phyloP scores from a whole-genome alignment of 2,888 invertebrate genomes.

The Xanthia icteritia region DNA sequence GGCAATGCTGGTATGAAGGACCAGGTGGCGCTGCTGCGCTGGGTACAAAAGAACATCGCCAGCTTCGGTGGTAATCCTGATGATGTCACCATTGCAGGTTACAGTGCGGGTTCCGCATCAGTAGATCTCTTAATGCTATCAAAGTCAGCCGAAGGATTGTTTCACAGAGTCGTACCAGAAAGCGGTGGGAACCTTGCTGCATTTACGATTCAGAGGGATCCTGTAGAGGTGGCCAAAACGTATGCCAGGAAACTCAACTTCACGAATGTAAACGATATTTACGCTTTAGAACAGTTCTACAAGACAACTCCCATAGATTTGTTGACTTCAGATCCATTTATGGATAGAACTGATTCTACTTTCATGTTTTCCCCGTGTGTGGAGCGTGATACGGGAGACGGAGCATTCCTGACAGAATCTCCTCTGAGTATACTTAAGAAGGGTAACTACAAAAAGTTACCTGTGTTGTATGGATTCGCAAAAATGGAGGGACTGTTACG shows the following conservation, averaged over 20 bases:
- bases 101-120: constrained; percentile 73
- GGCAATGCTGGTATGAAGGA: constrained; percentile 82
- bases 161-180: constrained; percentile 75
- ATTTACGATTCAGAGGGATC: constrained; percentile 64
- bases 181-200: constrained; percentile 73
- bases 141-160: constrained; percentile 70
- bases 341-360: constrained; percentile 60
- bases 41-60: constrained; percentile 77
- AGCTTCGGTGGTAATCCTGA: constrained; percentile 77
- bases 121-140: constrained; percentile 76
- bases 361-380: constrained; percentile 68
- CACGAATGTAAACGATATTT: constrained; percentile 70
- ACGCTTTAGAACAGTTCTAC: constrained; percentile 76
- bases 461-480: constrained; percentile 76
- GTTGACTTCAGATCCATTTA: constrained; percentile 62
- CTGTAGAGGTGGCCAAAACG: constrained; percentile 65
- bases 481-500: constrained; percentile 72
- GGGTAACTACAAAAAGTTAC: constrained; percentile 71
- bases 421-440: constrained; percentile 73
- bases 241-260: constrained; percentile 69
- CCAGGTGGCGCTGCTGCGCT: constrained; percentile 74
- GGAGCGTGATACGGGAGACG: constrained; percentile 66
- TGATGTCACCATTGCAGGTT: constrained; percentile 76
- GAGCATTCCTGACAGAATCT: constrained; percentile 70
- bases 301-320: constrained; percentile 62